Percentiles rank a stretch among this genome's conserved stretches.
Conservation (phyloP, 1,140 invertebrate species). For the Drosophila bocki region DNA sequence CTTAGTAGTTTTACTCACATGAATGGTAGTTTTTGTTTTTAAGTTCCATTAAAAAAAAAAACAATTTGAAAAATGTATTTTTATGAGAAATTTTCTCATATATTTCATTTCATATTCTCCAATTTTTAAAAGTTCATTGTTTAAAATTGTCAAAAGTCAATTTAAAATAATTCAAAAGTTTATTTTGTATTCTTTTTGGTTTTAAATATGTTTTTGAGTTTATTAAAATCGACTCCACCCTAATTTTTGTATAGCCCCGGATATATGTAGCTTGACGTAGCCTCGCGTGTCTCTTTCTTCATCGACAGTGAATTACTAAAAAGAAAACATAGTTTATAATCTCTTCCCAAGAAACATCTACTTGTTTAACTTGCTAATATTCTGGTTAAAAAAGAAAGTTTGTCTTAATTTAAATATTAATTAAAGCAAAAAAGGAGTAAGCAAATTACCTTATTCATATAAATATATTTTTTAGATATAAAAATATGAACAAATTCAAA, state of each 20-base stretch:
- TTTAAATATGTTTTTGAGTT: neutral
- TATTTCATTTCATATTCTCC: neutral
- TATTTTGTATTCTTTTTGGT: neutral
- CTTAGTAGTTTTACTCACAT: too few species aligned
- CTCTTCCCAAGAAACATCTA: slow-evolving; percentile 3
- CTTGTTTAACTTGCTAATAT: neutral
- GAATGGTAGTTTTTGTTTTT: too few species aligned
- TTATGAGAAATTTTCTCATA: too few species aligned
- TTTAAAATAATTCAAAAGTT: neutral
- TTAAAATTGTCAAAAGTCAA: neutral
- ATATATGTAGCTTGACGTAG: neutral
- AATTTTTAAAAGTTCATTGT: neutral
- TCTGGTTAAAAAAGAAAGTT: slow-evolving; percentile 7
- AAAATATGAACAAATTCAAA: slow-evolving; percentile 14
- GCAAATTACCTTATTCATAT: slow-evolving; percentile 34
- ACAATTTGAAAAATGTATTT: too few species aligned
- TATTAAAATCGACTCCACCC: slow-evolving; percentile 1
- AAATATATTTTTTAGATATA: slow-evolving; percentile 52
- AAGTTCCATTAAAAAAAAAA: too few species aligned
- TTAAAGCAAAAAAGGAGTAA: slow-evolving; percentile 9
- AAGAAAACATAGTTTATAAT: slow-evolving; percentile 32
- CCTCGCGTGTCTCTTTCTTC: slow-evolving; percentile 13
- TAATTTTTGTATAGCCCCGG: slow-evolving; percentile 7
- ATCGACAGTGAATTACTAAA: slow-evolving; percentile 3
- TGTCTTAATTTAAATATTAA: slow-evolving; percentile 22